Evolutionary conservation across 2,888 invertebrate species (phyloP).

Genomic region (Pammene aurita): DNA sequence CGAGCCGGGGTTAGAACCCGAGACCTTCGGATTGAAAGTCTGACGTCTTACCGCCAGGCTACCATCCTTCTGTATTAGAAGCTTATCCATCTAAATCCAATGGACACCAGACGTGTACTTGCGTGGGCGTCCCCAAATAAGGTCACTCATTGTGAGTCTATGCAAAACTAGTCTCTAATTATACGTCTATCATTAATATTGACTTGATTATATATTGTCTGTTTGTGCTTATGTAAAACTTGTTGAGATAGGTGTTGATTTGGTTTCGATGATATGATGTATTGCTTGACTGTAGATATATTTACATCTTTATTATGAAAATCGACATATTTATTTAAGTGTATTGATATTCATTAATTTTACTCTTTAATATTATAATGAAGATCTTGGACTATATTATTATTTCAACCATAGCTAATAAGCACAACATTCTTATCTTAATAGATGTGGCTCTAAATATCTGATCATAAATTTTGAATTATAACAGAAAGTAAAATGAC

Average conservation of each 20-base stretch:
- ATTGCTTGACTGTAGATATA: neutral
- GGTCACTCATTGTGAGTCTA: conserved; percentile 50
- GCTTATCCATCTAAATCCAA: conserved; percentile 50
- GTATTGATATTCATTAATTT: neutral
- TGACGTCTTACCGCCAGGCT: too few relatives aligned
- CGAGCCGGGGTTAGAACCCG: too few relatives aligned
- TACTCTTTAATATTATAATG: too few relatives aligned
- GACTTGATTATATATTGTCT: conserved; percentile 36
- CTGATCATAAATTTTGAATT: too few relatives aligned
- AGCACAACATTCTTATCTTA: too few relatives aligned
- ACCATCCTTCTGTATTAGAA: neutral
- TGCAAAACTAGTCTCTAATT: conserved; percentile 38
- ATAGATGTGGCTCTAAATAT: too few relatives aligned
- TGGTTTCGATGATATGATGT: conserved; percentile 2
- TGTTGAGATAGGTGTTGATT: conserved; percentile 9
- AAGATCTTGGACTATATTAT: too few relatives aligned
- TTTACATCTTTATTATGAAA: conserved; percentile 11
- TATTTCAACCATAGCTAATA: too few relatives aligned
- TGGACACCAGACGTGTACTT: conserved; percentile 55
- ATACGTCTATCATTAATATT: conserved; percentile 32
- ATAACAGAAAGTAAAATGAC: too few relatives aligned
- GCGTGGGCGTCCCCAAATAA: conserved; percentile 71
- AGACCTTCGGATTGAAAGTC: too few relatives aligned
- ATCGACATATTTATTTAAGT: neutral
- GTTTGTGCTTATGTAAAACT: conserved; percentile 20